Conservation (phyloP, 2,888 invertebrate genomes). For the Leucania comma region DNA sequence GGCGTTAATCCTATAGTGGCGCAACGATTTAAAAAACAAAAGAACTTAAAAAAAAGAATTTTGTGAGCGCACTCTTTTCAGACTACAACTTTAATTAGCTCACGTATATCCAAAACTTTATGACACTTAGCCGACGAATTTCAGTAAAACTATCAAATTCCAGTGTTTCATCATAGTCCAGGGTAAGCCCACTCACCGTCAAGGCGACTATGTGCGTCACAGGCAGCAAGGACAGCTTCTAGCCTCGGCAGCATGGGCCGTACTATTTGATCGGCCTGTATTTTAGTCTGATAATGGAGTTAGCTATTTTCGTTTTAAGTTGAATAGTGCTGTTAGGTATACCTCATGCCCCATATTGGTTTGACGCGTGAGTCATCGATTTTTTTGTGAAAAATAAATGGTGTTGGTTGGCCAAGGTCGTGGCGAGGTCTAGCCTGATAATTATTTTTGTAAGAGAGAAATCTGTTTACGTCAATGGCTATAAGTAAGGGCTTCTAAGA, state of each 20-base stretch:
- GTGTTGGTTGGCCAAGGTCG: conserved; percentile 28
- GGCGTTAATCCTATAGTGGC: no score
- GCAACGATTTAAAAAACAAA: no score
- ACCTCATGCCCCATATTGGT: conserved; percentile 44
- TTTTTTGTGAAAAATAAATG: conserved; percentile 29
- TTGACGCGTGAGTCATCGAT: conserved; percentile 47
- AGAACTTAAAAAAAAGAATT: no score
- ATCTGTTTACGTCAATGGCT: neutral
- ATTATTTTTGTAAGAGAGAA: neutral
- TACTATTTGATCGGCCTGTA: conserved; percentile 79
- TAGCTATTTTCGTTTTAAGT: conserved; percentile 70
- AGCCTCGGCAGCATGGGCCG: conserved; percentile 48
- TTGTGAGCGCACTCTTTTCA: no score
- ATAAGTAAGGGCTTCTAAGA: neutral
- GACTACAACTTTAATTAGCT: no score
- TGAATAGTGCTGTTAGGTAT: conserved; percentile 38
- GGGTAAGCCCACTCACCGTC: conserved; percentile 71
- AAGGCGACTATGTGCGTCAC: conserved; percentile 83
- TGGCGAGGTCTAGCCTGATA: neutral
- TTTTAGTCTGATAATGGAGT: conserved; percentile 74
- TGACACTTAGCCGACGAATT: no score
- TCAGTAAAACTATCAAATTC: no score
- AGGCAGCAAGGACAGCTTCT: conserved; percentile 73
- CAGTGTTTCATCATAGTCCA: conserved; percentile 65
- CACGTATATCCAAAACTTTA: no score